Conservation (phyloP, 2,797 vertebrate species). For the Tenualosa ilisha region DNA sequence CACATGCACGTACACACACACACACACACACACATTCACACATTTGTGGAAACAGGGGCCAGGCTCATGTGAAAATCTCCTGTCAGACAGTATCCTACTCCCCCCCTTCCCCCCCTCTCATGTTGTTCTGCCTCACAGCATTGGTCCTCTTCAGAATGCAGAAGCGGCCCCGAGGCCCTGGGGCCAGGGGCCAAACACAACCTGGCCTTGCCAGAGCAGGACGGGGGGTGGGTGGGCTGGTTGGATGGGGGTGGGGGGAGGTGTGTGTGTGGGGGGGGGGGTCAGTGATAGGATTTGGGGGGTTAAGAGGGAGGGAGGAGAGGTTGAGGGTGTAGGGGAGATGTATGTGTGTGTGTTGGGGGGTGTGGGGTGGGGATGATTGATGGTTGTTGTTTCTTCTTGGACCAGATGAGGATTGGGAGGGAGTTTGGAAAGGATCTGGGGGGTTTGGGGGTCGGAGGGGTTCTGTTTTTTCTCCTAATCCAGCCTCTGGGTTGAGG, state of each 20-base stretch:
- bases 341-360: neutral
- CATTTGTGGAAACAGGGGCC: conserved; percentile 37
- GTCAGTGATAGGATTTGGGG: conserved; percentile 50
- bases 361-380: neutral
- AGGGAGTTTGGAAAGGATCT: conserved; percentile 26
- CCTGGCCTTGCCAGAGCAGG: conserved; percentile 35
- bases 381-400: neutral
- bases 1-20: neutral
- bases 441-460: conserved; percentile 33
- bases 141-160: conserved; percentile 68
- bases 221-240: neutral
- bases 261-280: neutral
- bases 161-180: conserved; percentile 61
- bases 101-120: conserved; percentile 56
- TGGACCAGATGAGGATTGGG: neutral
- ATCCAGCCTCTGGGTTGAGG: conserved; percentile 60
- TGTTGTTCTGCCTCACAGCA: conserved; percentile 67
- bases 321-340: conserved; percentile 27
- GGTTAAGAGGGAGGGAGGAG: conserved; percentile 39
- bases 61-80: conserved; percentile 77
- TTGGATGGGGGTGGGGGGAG: conserved; percentile 50
- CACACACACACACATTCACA: neutral
- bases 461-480: conserved; percentile 23
- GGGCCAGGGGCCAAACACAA: conserved; percentile 57
- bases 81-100: conserved; percentile 60